Evolutionary conservation across 2,113 vertebrate genomes (phyloP).

Genomic region (Aptenodytes patagonicus): DNA sequence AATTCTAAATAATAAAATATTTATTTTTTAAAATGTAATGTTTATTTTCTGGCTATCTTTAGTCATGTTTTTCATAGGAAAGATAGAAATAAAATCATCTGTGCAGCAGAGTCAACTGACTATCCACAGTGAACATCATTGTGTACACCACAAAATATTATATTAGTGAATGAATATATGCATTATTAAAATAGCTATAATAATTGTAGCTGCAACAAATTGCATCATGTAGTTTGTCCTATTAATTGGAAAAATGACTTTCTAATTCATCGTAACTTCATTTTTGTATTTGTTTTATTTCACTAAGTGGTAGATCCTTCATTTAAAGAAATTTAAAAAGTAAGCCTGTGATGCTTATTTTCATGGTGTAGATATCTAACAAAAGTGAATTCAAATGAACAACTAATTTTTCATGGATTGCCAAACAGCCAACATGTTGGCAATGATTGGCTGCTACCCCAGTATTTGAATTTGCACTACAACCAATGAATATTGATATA

Average conservation of each 20-base stretch:
- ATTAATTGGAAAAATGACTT: neutral
- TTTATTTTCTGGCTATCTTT: neutral
- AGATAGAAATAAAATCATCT: neutral
- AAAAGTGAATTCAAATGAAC: neutral
- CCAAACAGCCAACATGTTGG: neutral
- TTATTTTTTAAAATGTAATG: neutral
- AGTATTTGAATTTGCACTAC: neutral
- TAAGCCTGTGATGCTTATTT: neutral
- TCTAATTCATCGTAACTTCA: neutral
- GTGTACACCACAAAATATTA: neutral
- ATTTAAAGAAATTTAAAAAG: neutral
- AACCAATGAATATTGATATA: neutral
- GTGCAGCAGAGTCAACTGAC: neutral
- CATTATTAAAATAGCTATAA: neutral
- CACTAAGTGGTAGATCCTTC: neutral
- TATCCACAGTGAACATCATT: neutral
- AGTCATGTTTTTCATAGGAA: neutral
- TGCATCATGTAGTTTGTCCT: neutral
- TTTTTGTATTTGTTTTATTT: neutral
- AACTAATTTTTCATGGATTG: neutral
- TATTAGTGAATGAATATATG: neutral
- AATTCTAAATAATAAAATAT: neutral
- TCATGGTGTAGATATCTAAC: neutral
- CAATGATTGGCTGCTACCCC: neutral
- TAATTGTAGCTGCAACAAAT: neutral